Conservation (phyloP, 2,888 invertebrate species). For the Nematopogon swammerdamellus region DNA sequence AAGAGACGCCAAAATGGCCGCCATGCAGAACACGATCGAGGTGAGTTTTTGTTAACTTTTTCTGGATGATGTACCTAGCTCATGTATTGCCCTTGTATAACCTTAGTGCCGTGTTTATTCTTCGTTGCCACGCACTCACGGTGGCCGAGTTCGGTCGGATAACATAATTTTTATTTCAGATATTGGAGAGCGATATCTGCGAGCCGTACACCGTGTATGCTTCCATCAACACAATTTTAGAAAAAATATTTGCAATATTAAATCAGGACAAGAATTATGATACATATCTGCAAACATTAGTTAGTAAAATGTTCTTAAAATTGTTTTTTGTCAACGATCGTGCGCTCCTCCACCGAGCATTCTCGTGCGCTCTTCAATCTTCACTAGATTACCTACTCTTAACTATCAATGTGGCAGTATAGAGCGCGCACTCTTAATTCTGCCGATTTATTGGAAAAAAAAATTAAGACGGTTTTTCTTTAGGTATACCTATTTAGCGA, state of each 20-base stretch:
- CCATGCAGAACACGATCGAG: slow-evolving; percentile 43
- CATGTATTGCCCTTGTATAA: too few species aligned
- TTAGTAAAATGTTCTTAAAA: slow-evolving; percentile 12
- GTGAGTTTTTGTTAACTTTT: slow-evolving; percentile 22
- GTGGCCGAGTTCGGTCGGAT: too few species aligned
- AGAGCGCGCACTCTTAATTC: too few species aligned
- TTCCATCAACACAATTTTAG: slow-evolving; percentile 43
- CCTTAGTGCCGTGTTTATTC: not conserved
- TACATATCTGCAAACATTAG: slow-evolving; percentile 36
- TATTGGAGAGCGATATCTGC: slow-evolving; percentile 43
- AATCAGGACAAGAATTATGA: slow-evolving; percentile 42
- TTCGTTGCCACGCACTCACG: too few species aligned
- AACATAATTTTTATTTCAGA: slow-evolving; percentile 19
- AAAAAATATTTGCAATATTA: slow-evolving; percentile 38
- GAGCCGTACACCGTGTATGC: slow-evolving; percentile 47
- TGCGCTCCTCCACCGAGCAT: too few species aligned
- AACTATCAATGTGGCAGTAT: too few species aligned
- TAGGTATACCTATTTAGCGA: too few species aligned
- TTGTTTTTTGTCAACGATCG: not conserved
- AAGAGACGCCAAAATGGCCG: slow-evolving; percentile 44
- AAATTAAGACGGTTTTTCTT: too few species aligned
- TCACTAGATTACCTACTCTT: too few species aligned
- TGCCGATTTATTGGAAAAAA: too few species aligned
- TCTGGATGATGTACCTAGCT: too few species aligned
- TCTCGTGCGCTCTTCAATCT: too few species aligned